phyloP scores from a whole-genome alignment of 2,888 invertebrate species.

The Ichneumoninae sp. region DNA sequence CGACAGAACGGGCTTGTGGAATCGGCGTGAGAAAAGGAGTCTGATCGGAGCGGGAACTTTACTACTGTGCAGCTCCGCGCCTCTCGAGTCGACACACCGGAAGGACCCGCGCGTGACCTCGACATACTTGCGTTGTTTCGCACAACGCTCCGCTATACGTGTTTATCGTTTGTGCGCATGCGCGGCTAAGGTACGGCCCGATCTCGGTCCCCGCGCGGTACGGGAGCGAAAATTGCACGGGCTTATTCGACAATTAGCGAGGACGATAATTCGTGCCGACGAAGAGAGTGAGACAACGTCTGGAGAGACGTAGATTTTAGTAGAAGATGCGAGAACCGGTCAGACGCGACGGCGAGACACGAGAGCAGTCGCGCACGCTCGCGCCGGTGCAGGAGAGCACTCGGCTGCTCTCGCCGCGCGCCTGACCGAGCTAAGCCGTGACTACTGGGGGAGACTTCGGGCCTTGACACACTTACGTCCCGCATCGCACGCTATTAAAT shows the following conservation, averaged over 20 bases:
- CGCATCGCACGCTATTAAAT: constrained; percentile 65
- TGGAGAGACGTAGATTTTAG: constrained; percentile 27
- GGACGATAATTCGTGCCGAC: background rate
- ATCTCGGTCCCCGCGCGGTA: background rate
- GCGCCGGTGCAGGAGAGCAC: constrained; percentile 25
- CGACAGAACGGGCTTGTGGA: too few species aligned
- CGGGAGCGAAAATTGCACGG: background rate
- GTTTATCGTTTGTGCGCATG: constrained; percentile 18
- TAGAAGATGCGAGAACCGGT: constrained; percentile 54
- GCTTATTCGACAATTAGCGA: background rate
- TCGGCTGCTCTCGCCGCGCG: constrained; percentile 13
- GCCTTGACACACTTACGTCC: constrained; percentile 68
- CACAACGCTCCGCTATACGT: constrained; percentile 37
- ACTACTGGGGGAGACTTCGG: constrained; percentile 62
- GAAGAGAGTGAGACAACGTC: background rate
- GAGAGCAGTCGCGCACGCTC: background rate
- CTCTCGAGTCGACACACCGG: constrained; percentile 46
- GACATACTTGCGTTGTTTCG: constrained; percentile 50
- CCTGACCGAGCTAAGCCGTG: constrained; percentile 64
- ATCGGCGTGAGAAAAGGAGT: constrained; percentile 12
- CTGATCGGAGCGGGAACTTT: background rate
- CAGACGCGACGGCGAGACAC: constrained; percentile 28
- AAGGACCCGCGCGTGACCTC: constrained; percentile 60
- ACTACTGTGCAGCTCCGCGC: background rate
- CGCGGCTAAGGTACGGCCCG: background rate